phyloP scores from a whole-genome alignment of 2,797 vertebrate species.

The Poecilia wingei region DNA sequence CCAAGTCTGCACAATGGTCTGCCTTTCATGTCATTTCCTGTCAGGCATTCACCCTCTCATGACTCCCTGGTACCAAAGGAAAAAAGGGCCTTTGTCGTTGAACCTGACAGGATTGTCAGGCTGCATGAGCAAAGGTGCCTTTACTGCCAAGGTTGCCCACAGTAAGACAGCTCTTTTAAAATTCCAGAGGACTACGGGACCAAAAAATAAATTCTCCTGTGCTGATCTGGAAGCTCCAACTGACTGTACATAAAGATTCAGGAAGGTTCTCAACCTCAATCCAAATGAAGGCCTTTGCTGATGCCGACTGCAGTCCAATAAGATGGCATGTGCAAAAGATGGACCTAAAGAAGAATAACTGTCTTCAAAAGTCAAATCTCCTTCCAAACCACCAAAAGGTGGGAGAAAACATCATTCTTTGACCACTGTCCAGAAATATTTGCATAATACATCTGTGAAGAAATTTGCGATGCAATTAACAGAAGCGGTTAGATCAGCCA shows the following conservation, averaged over 20 bases:
- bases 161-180: not conserved
- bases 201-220: not conserved
- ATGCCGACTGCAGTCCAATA: not conserved
- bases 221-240: not conserved
- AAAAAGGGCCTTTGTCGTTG: not conserved
- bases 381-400: not conserved
- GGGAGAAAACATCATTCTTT: not conserved
- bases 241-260: not conserved
- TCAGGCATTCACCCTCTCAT: not conserved
- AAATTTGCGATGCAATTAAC: no score
- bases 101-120: not conserved
- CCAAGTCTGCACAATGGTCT: not conserved
- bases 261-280: not conserved
- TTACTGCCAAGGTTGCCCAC: not conserved
- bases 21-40: not conserved
- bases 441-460: no score
- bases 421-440: no score
- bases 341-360: not conserved
- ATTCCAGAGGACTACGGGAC: not conserved
- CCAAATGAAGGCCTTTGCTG: not conserved
- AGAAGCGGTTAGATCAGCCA: not conserved
- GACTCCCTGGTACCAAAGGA: not conserved
- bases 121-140: not conserved
- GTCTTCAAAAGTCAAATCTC: not conserved
- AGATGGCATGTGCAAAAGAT: not conserved